Evolutionary conservation across 2,797 vertebrate genomes (phyloP).

Genomic region (Ptychadena robeensis): DNA sequence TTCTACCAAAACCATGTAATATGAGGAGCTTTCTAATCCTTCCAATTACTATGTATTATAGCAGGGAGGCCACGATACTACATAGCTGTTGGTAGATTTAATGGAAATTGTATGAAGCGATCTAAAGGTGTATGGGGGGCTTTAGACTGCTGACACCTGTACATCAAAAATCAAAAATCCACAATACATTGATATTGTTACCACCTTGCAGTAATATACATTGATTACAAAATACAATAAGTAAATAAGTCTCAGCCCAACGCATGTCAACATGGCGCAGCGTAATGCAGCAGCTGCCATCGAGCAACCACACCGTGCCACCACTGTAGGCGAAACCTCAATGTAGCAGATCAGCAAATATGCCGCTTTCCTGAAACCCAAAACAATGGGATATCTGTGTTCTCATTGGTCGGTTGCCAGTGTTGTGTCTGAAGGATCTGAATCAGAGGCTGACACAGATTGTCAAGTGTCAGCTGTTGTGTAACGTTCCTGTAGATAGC

Average conservation of each 20-base stretch:
- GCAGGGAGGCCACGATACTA: too few species aligned
- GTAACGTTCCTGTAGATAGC: neutral
- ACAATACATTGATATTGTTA: neutral
- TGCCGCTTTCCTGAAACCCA: neutral
- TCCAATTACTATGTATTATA: too few species aligned
- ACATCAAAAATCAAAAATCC: too few species aligned
- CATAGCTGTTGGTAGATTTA: too few species aligned
- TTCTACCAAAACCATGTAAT: too few species aligned
- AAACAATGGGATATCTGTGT: neutral
- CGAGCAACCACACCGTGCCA: neutral
- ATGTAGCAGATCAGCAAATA: too few species aligned
- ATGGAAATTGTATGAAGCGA: too few species aligned
- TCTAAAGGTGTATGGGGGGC: neutral
- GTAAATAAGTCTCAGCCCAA: too few species aligned
- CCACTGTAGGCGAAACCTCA: neutral
- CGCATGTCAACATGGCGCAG: too few species aligned
- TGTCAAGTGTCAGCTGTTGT: neutral
- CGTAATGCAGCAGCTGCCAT: too few species aligned
- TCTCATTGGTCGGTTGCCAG: neutral
- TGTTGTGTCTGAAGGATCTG: neutral
- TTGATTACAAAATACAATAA: neutral
- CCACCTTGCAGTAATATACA: neutral
- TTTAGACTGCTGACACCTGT: neutral
- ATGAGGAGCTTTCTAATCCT: too few species aligned
- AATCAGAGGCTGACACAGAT: neutral